These are phyloP conservation scores for Acanthacorydalis orientalis DNA, from an alignment of 2,888 invertebrate genomes.

Conservation along the genomic window DNA sequence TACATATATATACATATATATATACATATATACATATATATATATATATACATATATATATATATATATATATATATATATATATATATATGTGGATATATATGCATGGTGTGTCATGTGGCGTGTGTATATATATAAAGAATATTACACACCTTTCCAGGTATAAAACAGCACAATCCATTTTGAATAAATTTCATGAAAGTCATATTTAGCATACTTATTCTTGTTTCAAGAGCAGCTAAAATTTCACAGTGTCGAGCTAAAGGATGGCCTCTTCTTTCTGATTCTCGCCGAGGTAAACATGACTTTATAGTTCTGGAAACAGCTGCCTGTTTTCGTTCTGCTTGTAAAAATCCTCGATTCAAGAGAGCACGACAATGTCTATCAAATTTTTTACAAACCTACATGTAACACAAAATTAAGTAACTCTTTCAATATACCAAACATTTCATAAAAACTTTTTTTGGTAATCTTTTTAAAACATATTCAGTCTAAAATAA, in stretches of 20 bases:
- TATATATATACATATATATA: no score
- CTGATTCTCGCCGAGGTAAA: conserved; percentile 76
- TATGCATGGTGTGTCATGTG: background rate
- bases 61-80: no score
- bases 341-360: conserved; percentile 65
- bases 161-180: conserved; percentile 79
- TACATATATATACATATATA: no score
- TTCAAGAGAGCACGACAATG: conserved; percentile 62
- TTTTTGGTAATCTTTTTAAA: background rate
- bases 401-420: conserved; percentile 30
- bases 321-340: conserved; percentile 55
- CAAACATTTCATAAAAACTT: background rate
- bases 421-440: no score
- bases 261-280: conserved; percentile 67
- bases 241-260: conserved; percentile 82
- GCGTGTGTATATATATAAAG: background rate
- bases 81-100: no score
- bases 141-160: conserved; percentile 55
- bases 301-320: conserved; percentile 65
- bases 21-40: no score
- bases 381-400: conserved; percentile 59
- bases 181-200: conserved; percentile 76
- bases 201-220: conserved; percentile 86
- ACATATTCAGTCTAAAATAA: background rate
- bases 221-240: conserved; percentile 76